phyloP scores from a whole-genome alignment of 2,888 invertebrate species.

The Watsonalla binaria region DNA sequence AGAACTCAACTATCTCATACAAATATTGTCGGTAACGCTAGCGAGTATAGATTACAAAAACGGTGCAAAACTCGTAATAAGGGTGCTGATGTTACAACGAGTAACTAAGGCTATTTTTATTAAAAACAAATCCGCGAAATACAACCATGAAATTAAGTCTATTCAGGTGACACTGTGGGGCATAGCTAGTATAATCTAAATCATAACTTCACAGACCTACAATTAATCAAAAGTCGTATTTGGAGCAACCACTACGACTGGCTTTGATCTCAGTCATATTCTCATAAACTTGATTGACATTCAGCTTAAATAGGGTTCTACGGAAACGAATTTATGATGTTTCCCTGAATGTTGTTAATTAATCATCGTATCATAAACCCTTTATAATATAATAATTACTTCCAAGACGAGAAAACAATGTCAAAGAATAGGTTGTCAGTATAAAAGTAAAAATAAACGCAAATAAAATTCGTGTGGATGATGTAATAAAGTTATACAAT shows the following conservation, averaged over 20 bases:
- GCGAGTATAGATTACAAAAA: too few species aligned
- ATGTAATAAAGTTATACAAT: neutral
- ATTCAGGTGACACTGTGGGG: too few species aligned
- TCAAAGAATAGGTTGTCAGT: neutral
- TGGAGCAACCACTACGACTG: too few species aligned
- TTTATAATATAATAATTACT: neutral
- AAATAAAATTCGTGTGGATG: neutral
- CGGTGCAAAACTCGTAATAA: too few species aligned
- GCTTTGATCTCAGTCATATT: neutral
- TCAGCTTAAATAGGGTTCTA: neutral
- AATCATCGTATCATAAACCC: neutral
- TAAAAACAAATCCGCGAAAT: too few species aligned
- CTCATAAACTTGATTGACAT: neutral
- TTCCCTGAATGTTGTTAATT: neutral
- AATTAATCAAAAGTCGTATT: neutral
- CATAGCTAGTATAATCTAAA: too few species aligned
- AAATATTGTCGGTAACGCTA: too few species aligned
- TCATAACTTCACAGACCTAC: neutral
- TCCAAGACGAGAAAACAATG: too few species aligned
- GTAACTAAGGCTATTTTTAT: too few species aligned
- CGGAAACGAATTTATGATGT: neutral
- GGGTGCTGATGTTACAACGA: too few species aligned
- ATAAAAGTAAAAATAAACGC: neutral
- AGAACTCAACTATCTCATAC: too few species aligned
- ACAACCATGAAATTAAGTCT: too few species aligned